phyloP scores from a whole-genome alignment of 2,888 invertebrate genomes.

The Metalampra italica region DNA sequence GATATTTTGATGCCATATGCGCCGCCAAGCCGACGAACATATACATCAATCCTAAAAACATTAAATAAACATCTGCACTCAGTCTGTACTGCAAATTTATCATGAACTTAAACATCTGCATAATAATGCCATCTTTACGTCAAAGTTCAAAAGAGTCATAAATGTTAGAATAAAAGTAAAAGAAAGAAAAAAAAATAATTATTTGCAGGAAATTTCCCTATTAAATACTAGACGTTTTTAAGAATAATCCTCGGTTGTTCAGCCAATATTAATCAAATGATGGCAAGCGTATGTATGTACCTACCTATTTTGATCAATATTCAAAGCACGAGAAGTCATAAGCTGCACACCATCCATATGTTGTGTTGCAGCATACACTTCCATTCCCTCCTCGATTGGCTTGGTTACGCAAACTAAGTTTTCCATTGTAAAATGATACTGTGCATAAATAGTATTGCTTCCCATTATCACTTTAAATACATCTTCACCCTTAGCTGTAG shows the following conservation, averaged over 20 bases:
- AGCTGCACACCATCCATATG: constrained; percentile 78
- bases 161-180: no score
- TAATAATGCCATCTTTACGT: no score
- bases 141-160: no score
- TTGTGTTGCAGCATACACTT: constrained; percentile 80
- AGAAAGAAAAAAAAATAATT: no score
- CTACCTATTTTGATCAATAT: constrained; percentile 78
- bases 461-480: constrained; percentile 67
- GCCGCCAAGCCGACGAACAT: constrained; percentile 47
- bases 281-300: no score
- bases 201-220: no score
- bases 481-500: constrained; percentile 46
- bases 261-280: no score
- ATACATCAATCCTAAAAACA: constrained; percentile 81
- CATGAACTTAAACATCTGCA: no score
- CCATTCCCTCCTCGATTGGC: constrained; percentile 84
- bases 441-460: constrained; percentile 69
- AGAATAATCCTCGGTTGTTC: no score
- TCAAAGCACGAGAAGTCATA: constrained; percentile 72
- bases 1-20: constrained; percentile 86
- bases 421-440: constrained; percentile 87
- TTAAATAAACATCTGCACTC: no score
- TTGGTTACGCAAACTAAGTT: constrained; percentile 79
- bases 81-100: no score
- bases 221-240: no score